Evolutionary conservation across 2,113 vertebrate species (phyloP).

Genomic region (Phyllostomus discolor): DNA sequence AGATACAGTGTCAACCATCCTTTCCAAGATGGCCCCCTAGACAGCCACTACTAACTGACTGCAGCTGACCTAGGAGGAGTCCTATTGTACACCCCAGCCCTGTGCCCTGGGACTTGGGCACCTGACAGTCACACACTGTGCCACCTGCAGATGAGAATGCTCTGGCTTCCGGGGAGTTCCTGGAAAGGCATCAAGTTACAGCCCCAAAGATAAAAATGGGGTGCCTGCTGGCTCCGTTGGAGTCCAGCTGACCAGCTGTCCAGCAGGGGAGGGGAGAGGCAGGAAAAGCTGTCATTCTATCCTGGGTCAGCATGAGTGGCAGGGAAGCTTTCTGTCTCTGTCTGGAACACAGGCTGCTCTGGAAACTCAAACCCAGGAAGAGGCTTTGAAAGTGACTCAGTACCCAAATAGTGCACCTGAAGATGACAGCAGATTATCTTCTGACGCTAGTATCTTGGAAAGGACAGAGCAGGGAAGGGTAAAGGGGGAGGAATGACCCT

Average conservation of each 20-base stretch:
- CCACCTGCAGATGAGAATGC: constrained; percentile 34
- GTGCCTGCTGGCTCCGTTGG: neutral
- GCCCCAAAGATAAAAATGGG: neutral
- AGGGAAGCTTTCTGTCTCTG: neutral
- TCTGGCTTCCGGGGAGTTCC: constrained; percentile 46
- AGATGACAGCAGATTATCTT: neutral
- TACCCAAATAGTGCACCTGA: neutral
- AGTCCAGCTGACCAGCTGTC: constrained; percentile 35
- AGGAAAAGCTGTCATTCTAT: neutral
- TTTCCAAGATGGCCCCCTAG: neutral
- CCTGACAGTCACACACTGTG: neutral
- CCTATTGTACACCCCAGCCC: neutral
- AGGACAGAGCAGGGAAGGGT: neutral
- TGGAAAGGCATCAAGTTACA: constrained; percentile 57
- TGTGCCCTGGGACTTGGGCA: neutral
- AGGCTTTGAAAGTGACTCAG: constrained; percentile 47
- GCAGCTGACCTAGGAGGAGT: neutral
- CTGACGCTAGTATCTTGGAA: neutral
- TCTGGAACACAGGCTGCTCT: constrained; percentile 4
- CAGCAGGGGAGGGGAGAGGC: neutral
- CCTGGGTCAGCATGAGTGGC: neutral
- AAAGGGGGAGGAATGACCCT: neutral
- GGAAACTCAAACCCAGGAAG: constrained; percentile 42
- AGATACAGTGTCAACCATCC: neutral
- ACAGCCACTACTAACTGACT: neutral